phyloP scores from a whole-genome alignment of 1,140 invertebrate species.

The Bombus haemorrhoidalis region DNA sequence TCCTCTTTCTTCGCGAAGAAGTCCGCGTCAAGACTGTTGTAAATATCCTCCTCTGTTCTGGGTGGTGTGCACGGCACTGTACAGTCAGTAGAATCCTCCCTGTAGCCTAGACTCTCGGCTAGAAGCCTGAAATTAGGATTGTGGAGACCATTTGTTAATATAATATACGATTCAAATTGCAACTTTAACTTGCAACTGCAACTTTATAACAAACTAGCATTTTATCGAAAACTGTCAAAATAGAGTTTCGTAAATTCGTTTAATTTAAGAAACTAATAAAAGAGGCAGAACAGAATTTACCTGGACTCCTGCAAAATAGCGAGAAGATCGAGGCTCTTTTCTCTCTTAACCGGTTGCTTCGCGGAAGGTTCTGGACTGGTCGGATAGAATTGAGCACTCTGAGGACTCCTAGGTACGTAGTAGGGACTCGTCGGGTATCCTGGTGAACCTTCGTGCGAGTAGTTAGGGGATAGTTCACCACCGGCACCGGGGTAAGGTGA shows the following conservation, averaged over 20 bases:
- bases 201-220: too few species aligned
- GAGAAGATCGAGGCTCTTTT: slow-evolving; percentile 81
- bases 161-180: too few species aligned
- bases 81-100: slow-evolving; percentile 81
- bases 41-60: slow-evolving; percentile 80
- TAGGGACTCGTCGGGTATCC: slow-evolving; percentile 85
- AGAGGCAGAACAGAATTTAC: slow-evolving; percentile 50
- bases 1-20: slow-evolving; percentile 80
- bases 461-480: slow-evolving; percentile 83
- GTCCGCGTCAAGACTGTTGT: slow-evolving; percentile 79
- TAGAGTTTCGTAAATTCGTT: too few species aligned
- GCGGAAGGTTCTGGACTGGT: slow-evolving; percentile 79
- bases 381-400: slow-evolving; percentile 83
- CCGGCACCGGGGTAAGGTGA: slow-evolving; percentile 83
- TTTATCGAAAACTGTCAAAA: too few species aligned
- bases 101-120: slow-evolving; percentile 79
- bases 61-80: slow-evolving; percentile 81
- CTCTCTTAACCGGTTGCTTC: slow-evolving; percentile 82
- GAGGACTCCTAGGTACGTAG: slow-evolving; percentile 80
- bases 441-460: slow-evolving; percentile 84
- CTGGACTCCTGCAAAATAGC: slow-evolving; percentile 82
- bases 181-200: too few species aligned
- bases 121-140: slow-evolving; percentile 72
- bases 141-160: not conserved
- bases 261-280: not conserved